Percentiles rank a stretch among this genome's conserved stretches.
These are phyloP conservation scores for Gymnocypris eckloni DNA, from an alignment of 2,797 vertebrate genomes.

Conservation along the genomic window DNA sequence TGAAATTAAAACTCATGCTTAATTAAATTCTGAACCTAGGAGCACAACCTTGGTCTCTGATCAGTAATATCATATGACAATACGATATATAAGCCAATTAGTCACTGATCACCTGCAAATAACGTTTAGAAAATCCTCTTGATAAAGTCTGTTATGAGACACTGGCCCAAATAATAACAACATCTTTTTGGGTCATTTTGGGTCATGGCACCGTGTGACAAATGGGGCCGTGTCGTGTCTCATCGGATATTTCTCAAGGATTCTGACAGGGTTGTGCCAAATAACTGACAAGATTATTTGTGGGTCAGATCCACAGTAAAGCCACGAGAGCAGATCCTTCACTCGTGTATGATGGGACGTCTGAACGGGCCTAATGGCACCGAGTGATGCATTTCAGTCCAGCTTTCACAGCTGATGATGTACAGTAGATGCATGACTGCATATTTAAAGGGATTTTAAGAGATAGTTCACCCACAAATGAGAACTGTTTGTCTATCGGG, in stretches of 20 bases:
- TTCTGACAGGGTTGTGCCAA: slow-evolving; percentile 52
- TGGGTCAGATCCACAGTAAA: slow-evolving; percentile 26
- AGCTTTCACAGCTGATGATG: neutral
- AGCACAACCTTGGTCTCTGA: neutral
- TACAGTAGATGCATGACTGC: neutral
- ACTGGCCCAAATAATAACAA: slow-evolving; percentile 17
- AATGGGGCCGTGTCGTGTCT: slow-evolving; percentile 47
- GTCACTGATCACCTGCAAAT: neutral
- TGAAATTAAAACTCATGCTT: neutral
- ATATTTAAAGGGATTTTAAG: neutral
- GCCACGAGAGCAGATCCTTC: neutral
- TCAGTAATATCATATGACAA: neutral
- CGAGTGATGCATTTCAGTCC: neutral
- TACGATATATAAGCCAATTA: neutral
- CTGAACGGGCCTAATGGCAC: neutral
- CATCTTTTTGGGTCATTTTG: neutral
- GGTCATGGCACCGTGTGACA: slow-evolving; percentile 41
- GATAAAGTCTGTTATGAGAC: slow-evolving; percentile 22
- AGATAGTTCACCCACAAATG: neutral
- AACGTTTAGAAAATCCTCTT: slow-evolving; percentile 14
- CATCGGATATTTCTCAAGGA: slow-evolving; percentile 45
- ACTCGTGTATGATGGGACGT: neutral
- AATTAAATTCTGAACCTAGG: neutral
- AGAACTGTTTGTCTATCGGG: neutral
- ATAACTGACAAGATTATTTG: slow-evolving; percentile 59